phyloP scores from a whole-genome alignment of 2,113 vertebrate species.

The Chiloscyllium plagiosum region DNA sequence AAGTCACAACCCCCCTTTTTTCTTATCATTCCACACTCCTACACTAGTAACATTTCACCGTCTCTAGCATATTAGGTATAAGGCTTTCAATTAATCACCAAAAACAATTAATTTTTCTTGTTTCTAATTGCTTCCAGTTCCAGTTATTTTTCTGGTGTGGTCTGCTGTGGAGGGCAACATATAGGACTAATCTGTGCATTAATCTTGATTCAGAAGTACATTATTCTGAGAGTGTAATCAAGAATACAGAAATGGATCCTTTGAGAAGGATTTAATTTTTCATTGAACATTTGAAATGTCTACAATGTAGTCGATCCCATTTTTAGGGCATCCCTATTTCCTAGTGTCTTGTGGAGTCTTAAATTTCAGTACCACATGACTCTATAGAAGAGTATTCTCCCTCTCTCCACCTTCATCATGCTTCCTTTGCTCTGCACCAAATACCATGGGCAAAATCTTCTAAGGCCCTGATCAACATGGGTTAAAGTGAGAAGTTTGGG shows the following conservation, averaged over 20 bases:
- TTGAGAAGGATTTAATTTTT: background rate
- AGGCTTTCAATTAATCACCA: background rate
- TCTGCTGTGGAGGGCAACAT: background rate
- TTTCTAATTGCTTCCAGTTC: background rate
- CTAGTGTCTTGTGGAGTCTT: background rate
- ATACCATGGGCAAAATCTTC: background rate
- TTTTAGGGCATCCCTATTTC: background rate
- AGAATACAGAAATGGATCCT: background rate
- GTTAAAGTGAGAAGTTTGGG: too few species aligned
- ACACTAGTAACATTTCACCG: background rate
- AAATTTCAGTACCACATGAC: background rate
- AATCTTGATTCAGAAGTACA: background rate
- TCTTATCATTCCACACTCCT: background rate
- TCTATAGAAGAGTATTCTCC: background rate
- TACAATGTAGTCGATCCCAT: background rate
- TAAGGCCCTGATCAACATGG: too few species aligned
- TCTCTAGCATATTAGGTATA: background rate
- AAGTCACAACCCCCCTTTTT: background rate
- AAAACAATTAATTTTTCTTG: background rate
- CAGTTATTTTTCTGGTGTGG: background rate
- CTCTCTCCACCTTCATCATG: too few species aligned
- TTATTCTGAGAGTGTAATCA: background rate
- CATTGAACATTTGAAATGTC: background rate
- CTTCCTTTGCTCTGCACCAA: background rate
- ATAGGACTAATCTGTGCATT: background rate